Evolutionary conservation across 2,888 invertebrate genomes (phyloP), one percentile per base, ranked within the genome.

Genomic region (Laspeyria flexula): DNA sequence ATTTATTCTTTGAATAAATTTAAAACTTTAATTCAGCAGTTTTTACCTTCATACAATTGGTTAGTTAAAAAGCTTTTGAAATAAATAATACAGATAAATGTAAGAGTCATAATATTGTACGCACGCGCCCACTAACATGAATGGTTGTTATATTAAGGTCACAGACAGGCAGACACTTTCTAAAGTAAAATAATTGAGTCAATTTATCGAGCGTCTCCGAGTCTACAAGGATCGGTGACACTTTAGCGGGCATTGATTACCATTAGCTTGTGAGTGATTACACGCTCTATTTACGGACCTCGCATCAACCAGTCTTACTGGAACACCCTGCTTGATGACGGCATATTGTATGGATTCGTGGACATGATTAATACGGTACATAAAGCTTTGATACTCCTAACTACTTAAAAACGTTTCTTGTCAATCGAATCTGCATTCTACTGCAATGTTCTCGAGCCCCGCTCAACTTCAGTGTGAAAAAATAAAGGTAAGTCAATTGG

Each of bases 111-210:
- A 75, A 77, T 71, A 75, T 70, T 76, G 67, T 65, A 70, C 49
- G 70, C 68, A 73, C 60, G 60, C 62, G 62, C 55, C 60, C 50
- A 68, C 54, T 68, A 60, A 75, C 65, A 63, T 77, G 75, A 85
- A 85, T 86, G 81, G 75, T 73, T 63, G 75, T 83, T 84, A 82
- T 73, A 86, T 84, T 85, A 81, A 74, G 74, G 68, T 71, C 73
- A 66, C 82, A 86, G 84, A 85, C 84, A 67, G 60, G 50, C 73
- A 71, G 65, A 71, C 74, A 70, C 61, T 77, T 73, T 75, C 65
- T 73, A 75, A 76, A 77, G 75, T 77, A 70, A 75, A 75, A 80
- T 81, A 85, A 88, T 86, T 86, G 87, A 80, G 71, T 81, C 83
- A 82, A 86, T 85, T 83, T 78, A 79, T 82, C 64, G 73, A 74